Base-by-base conservation (phyloP, 2,113 vertebrate species). In the Pithys albifrons region DNA sequence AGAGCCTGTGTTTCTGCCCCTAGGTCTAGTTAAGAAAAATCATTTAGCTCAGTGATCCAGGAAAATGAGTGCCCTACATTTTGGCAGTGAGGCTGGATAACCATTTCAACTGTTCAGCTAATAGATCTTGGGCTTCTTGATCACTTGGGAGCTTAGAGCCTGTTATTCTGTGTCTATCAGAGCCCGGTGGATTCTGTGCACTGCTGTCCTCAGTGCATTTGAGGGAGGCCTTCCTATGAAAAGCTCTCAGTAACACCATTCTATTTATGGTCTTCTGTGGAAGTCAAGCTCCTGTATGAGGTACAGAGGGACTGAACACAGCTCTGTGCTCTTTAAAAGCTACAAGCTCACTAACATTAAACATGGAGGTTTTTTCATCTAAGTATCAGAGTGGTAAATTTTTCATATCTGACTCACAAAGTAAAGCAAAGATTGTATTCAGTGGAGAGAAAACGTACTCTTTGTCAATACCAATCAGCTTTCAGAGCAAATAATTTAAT, bases 1-100 rank as follows among this genome's bases (percentile, higher is more conserved):
- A 59, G 88, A 88, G 72, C 67, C 57, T 41, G 19, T 67, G 64
- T 77, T 93, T 76, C 88, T 96, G 96, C 75, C 93, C 72, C 79
- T 92, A 88, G 95, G 85, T 92, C 88, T 91, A 96, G 78, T 78
- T 58, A 59, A 88, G 85, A 80, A 83, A 91, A 96, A 88, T 71
- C 39, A 94, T 88, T 95, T 94, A 92, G 88, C 85, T 96, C 92
- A 90, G 85, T 90, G 90, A 90, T 94, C 79, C 92, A 94, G 90
- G 85, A 95, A 95, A 93, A 96, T 31, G 88, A 85, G 83, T 93
- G 93, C 70, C 93, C 96, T 92, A 95, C 89, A 93, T 95, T 95
- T 84, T 81, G 80, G 61, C 65, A 92, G 89, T 41, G n/a, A 84
- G 89, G 79, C 89, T 75, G 80, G 91, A 35, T 86, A 93, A 88